These are phyloP conservation scores for Pachycephus smyrnensis DNA, from an alignment of 2,888 invertebrate genomes.

Conservation along the genomic window DNA sequence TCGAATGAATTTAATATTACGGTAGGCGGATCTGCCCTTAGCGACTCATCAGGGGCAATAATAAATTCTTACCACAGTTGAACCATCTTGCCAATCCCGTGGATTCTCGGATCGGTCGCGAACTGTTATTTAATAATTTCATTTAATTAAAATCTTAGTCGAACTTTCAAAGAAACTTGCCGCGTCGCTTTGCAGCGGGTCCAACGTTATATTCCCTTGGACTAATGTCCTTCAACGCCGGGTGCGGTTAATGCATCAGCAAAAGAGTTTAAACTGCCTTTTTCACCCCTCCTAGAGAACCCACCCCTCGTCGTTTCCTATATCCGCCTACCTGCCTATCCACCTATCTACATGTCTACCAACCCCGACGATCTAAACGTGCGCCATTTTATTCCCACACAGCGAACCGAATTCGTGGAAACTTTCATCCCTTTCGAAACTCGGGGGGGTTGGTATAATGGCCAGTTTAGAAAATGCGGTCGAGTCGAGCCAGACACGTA, in stretches of 20 bases:
- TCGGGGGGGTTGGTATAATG: conserved; percentile 2
- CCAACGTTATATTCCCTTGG: background rate
- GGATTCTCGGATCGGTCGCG: conserved; percentile 12
- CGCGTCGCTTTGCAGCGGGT: background rate
- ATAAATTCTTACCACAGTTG: background rate
- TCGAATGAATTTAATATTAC: background rate
- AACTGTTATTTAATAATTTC: conserved; percentile 63
- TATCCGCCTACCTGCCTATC: conserved; percentile 10
- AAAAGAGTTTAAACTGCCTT: conserved; percentile 55
- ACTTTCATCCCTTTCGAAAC: conserved; percentile 5
- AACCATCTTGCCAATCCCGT: background rate
- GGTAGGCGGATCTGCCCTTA: background rate
- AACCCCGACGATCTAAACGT: background rate
- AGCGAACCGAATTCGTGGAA: background rate
- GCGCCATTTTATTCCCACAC: background rate
- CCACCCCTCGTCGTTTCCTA: background rate
- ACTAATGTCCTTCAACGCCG: conserved; percentile 34
- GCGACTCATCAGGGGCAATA: background rate
- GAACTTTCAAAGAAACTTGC: conserved; percentile 47
- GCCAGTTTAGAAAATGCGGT: conserved; percentile 6
- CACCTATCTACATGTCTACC: conserved; percentile 11
- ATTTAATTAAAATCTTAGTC: conserved; percentile 67
- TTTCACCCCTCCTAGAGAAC: conserved; percentile 17
- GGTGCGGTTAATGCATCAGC: conserved; percentile 65
- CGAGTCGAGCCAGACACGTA: background rate